Percentiles rank a stretch among this genome's conserved stretches.
phyloP scores from a whole-genome alignment of 2,797 vertebrate genomes.

The Percopsis omiscomaycus region DNA sequence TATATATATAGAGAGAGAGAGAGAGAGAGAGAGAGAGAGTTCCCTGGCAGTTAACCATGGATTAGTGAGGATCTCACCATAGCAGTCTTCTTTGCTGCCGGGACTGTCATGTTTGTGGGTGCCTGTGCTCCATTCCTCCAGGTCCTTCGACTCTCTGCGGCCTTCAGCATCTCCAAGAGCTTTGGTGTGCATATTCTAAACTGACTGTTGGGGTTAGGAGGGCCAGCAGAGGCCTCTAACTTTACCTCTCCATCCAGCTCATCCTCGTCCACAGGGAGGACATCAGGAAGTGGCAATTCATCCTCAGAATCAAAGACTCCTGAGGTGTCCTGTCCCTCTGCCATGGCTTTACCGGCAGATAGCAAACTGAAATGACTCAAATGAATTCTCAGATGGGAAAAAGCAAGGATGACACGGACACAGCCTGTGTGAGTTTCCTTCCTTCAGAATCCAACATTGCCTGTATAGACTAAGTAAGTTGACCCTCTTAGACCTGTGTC shows the following conservation, averaged over 20 bases:
- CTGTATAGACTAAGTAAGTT: not conserved
- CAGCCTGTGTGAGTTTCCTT: slow-evolving; percentile 28
- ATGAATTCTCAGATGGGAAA: slow-evolving; percentile 19
- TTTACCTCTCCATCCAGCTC: slow-evolving; percentile 8
- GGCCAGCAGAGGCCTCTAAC: not conserved
- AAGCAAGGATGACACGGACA: not conserved
- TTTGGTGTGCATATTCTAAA: slow-evolving; percentile 39
- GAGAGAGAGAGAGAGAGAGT: no score
- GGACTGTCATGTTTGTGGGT: no score
- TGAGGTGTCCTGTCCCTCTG: slow-evolving; percentile 32
- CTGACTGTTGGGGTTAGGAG: slow-evolving; percentile 5
- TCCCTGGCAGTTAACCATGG: no score
- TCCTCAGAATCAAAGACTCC: slow-evolving; percentile 12
- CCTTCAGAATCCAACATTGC: not conserved
- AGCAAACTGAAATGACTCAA: slow-evolving; percentile 30
- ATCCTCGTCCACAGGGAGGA: slow-evolving; percentile 19
- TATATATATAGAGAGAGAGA: no score
- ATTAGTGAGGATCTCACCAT: no score
- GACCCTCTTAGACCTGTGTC: slow-evolving; percentile 30
- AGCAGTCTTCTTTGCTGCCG: no score
- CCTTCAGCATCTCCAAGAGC: slow-evolving; percentile 65
- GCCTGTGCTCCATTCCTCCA: not conserved
- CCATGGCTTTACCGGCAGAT: slow-evolving; percentile 28
- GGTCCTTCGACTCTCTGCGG: slow-evolving; percentile 47
- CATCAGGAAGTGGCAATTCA: slow-evolving; percentile 14